Evolutionary conservation across 2,797 vertebrate species (phyloP).

Genomic region (Coreius guichenoti): DNA sequence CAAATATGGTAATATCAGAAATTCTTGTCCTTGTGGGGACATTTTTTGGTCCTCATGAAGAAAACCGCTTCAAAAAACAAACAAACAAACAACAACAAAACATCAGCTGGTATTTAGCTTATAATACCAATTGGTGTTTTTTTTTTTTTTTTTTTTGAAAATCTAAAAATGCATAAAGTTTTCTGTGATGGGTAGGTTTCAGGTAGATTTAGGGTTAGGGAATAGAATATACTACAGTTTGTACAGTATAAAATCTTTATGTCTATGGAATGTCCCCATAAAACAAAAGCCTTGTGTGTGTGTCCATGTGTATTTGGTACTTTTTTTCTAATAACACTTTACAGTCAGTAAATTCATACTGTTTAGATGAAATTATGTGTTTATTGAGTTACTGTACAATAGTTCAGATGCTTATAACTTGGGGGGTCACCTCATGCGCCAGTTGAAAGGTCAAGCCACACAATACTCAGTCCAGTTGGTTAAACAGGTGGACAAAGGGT

Average conservation of each 20-base stretch:
- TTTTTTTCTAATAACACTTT: background rate
- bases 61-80: no score
- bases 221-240: background rate
- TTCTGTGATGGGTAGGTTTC: background rate
- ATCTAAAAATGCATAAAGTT: no score
- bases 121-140: background rate
- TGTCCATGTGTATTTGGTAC: background rate
- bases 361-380: background rate
- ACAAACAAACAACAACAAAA: no score
- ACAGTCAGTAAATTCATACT: background rate
- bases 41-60: no score
- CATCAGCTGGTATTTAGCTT: background rate
- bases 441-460: slow-evolving; percentile 58
- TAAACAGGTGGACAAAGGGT: slow-evolving; percentile 69
- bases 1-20: no score
- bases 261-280: background rate
- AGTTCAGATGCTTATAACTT: slow-evolving; percentile 49
- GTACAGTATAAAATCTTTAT: background rate
- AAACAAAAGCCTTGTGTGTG: background rate
- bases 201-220: background rate
- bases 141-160: no score
- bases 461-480: slow-evolving; percentile 70
- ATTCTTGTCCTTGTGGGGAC: no score
- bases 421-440: slow-evolving; percentile 60
- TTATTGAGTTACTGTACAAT: background rate